phyloP scores from a whole-genome alignment of 2,113 vertebrate genomes.

The Prinia subflava region DNA sequence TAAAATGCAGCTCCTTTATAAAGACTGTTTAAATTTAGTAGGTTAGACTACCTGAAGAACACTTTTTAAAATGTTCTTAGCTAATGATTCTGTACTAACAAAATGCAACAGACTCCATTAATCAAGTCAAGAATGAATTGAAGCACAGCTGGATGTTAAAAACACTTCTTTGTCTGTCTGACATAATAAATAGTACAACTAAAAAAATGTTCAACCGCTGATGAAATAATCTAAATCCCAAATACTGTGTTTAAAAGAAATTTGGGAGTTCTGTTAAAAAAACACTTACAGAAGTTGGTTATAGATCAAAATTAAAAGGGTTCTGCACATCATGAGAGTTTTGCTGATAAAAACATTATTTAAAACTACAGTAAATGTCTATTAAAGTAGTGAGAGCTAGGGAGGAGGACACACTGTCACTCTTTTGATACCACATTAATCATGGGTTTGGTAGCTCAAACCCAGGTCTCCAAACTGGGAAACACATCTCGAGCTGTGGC shows the following conservation, averaged over 20 bases:
- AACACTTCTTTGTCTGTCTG: background rate
- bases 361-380: background rate
- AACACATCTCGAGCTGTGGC: background rate
- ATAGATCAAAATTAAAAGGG: background rate
- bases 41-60: background rate
- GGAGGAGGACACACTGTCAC: background rate
- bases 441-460: background rate
- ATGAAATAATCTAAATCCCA: background rate
- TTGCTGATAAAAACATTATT: background rate
- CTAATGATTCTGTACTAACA: background rate
- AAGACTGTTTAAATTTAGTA: background rate
- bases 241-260: background rate
- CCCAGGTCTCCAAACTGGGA: background rate
- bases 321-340: background rate
- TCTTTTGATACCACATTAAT: background rate
- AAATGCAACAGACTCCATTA: background rate
- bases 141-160: background rate
- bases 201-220: background rate
- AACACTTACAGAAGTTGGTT: background rate
- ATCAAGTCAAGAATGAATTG: background rate
- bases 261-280: background rate
- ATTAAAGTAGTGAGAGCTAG: background rate
- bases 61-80: background rate
- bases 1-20: background rate
- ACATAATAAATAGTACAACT: background rate